Evolutionary conservation across 2,113 vertebrate genomes (phyloP), one percentile per base, ranked within the genome.

Genomic region (Thermophis baileyi): DNA sequence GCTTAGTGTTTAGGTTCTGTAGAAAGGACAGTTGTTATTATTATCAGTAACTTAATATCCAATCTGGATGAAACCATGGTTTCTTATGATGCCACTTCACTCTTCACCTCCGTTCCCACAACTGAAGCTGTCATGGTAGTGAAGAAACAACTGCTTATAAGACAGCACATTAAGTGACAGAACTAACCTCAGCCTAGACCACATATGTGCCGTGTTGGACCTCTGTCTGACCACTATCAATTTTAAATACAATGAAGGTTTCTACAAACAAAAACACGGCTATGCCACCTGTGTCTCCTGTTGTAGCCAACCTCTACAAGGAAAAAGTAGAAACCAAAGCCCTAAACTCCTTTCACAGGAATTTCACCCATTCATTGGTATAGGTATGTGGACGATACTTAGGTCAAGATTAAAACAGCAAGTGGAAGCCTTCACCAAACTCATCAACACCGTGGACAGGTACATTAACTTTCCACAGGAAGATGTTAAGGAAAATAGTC

Each of bases 1-100:
- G n/a, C n/a, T n/a, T n/a, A n/a, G n/a, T n/a, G n/a, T n/a, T n/a
- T 90, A 27, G 35, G 93, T 94, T 46, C 63, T 86, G 55, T n/a
- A 51, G 90, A 47, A 10, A 93, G 94, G 44, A 94, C 11, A 40
- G 89, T 85, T 89, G 85, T 88, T 40, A 74, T 74, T 74, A 35
- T 74, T 20, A 74, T 20, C 14, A 40, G n/a, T 74, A 74, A 20
- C 6, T 74, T 74, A 74, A 74, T 74, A 74, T 20, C 6, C 6
- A 74, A 3, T 40, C 60, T 30, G 4, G 60, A 63, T 63, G 11
- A 63, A 30, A 30, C 60, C 10, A 30, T 63, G 60, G 60, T 63
- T 63, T 63, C 60, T 63, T n/a, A 63, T 14, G 60, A 63, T n/a
- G 60, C 12, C 60, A 63, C 57, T 60, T 60, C 27, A 63, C 60